Conservation (phyloP, 2,797 vertebrate genomes). For the Peromyscus nudipes region DNA sequence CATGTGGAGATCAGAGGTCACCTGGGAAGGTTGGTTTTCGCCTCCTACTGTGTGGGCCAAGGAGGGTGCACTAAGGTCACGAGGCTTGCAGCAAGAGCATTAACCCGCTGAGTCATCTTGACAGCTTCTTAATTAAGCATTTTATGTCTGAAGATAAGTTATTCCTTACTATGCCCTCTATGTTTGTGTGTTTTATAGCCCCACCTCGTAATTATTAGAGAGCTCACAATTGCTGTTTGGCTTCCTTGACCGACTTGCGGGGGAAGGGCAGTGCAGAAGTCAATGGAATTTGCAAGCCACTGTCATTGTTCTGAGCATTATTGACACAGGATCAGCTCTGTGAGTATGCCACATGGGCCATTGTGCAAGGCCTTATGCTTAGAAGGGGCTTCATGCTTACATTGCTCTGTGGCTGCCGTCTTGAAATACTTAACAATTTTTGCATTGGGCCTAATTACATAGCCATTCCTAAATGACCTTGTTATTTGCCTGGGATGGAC, state of each 20-base stretch:
- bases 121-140: neutral
- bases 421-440: slow-evolving; percentile 23
- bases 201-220: neutral
- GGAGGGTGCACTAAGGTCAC: neutral
- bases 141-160: neutral
- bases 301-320: neutral
- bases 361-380: neutral
- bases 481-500: neutral
- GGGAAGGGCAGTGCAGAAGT: neutral
- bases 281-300: neutral
- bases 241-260: neutral
- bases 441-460: neutral
- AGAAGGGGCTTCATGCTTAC: too few relatives aligned
- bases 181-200: neutral
- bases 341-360: neutral
- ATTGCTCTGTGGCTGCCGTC: neutral
- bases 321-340: neutral
- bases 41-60: neutral
- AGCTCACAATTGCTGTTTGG: neutral
- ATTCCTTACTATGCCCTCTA: neutral
- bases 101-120: neutral
- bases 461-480: neutral
- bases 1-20: neutral
- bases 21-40: neutral
- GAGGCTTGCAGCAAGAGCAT: neutral